Base-by-base conservation (phyloP, 2,888 invertebrate species). In the Hydroisotoma schaefferi region DNA sequence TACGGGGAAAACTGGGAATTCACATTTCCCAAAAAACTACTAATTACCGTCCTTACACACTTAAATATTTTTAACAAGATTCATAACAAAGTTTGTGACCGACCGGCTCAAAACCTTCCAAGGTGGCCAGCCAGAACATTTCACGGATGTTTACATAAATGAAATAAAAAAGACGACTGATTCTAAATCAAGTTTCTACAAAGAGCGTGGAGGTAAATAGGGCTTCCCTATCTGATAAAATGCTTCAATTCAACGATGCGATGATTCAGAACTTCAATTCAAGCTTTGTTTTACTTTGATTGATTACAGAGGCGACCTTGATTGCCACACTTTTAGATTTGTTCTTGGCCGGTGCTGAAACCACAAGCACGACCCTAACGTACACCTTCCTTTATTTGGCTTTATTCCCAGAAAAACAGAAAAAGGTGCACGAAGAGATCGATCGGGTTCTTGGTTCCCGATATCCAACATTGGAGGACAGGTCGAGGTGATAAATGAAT, bases 101-200 rank as follows among this genome's bases (percentile, higher is more conserved):
- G 57, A 56, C 4, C 47, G 59, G 46, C 44, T 65, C 27, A 29
- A 52, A 27, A 54, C 53, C n/a, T 63, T 54, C 40, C 52, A 59
- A 43, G 61, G 55, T 12, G 29, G 55, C 6, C 48, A 56, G 15
- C 60, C 64, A 37, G 65, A 65, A 37, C 59, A 67, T 61, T 70
- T 70, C 33, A 67, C 63, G 10, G 65, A 68, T 54, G 65, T 65
- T 5, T 70, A 65, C 37, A 60, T 70, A 27, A 38, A 60, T n/a
- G 65, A 67, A 54, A 65, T 68, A 33, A 27, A 54, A 44, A 60
- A 59, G 55, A 68, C 68, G 0, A 55, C 52, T 0, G 67, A 70
- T 60, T 28, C 56, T 2, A 55, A 55, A 22, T 68, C 68, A 6
- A 67, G 66, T 26, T 70, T 70, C 54, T 68, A 68, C 53, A 38